Conservation (phyloP, 2,888 invertebrate genomes). For the Cylindroiulus punctatus region DNA sequence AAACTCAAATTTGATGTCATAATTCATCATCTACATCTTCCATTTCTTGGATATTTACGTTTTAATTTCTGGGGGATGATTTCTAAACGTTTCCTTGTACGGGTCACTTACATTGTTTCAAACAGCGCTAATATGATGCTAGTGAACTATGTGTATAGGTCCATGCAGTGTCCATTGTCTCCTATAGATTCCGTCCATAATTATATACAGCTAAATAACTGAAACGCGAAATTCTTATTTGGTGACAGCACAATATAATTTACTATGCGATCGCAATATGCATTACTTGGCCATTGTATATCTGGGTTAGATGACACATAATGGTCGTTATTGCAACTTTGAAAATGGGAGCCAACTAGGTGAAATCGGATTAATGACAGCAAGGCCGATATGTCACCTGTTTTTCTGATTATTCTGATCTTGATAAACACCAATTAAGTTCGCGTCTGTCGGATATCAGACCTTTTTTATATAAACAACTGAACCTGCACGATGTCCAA, state of each 20-base stretch:
- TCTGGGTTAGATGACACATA: constrained; percentile 6
- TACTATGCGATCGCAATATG: background rate
- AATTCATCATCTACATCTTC: background rate
- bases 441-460: background rate
- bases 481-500: constrained; percentile 1
- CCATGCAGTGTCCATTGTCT: background rate
- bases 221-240: background rate
- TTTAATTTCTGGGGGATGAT: background rate
- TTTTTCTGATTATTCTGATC: constrained; percentile 17
- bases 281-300: background rate
- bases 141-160: background rate
- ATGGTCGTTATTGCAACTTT: background rate
- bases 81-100: background rate
- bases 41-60: background rate
- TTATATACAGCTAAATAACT: background rate
- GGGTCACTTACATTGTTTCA: constrained; percentile 35
- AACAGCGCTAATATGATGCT: constrained; percentile 1
- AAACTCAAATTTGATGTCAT: background rate
- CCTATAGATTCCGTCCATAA: background rate
- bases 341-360: background rate
- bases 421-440: constrained; percentile 4
- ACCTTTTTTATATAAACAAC: background rate
- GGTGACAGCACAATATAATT: background rate
- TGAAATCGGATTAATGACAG: background rate
- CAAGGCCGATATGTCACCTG: background rate